Base-by-base conservation (phyloP, 64 coral and sea anemone genomes). In the Actinia equina region DNA sequence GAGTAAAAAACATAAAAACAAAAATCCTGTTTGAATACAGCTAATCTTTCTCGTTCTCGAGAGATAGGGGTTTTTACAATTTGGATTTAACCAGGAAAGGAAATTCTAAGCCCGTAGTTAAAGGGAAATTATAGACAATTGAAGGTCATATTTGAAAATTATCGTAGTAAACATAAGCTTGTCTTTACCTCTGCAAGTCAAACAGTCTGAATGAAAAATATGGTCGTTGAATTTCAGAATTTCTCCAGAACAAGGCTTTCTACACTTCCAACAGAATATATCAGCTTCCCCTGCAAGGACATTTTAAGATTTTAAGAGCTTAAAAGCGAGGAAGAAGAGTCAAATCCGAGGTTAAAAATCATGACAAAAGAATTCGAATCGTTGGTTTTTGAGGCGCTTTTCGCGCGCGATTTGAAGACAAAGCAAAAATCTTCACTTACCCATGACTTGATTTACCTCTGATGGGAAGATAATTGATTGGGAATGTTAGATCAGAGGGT, bases 171-270 rank as follows among this genome's bases (percentile, higher is more conserved):
- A 82, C 44, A 57, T 16, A 57, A 57, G 22, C 27, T 6, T 57
- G 43, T 51, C 27, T 8, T 83, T 86, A 98, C 95, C 95, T 64
- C 86, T 49, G 64, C 95, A 98, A 91, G 76, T 85, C 4, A 98
- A 83, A 56, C 95, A 98, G 20, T 88, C 85, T 43, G 91, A 56
- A 26, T 98, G 95, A 52, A 94, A 98, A 14, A 94, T 59, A 27
- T 58, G 83, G 46, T 98, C 92, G 27, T 94, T 87, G 65, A 89
- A 91, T 84, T 91, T 87, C 59, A 98, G 58, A 58, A 86, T 84
- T 89, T 94, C 95, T 57, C 95, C 95, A 86, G 4, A 88, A 77
- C 95, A 98, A 77, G 83, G 71, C 41, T 91, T 91, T 59, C 41
- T 71, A 59, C 95, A 98, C 63, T 59, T 59, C 59, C 83, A 60